Evolutionary conservation across 2,888 invertebrate species (phyloP).

Genomic region (Lasioglossum lativentre): DNA sequence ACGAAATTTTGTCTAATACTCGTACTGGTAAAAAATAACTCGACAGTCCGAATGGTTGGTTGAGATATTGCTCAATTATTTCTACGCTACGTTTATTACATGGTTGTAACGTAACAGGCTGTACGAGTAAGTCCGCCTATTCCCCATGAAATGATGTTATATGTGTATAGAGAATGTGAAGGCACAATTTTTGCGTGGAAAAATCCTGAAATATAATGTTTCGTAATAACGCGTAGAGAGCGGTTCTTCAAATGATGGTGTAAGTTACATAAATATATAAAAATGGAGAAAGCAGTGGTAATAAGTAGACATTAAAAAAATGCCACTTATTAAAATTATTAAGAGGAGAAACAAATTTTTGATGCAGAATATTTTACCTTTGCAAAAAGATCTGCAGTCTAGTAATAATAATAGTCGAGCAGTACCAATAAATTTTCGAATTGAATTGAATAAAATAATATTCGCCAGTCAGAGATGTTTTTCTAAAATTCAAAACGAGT

Average conservation of each 20-base stretch:
- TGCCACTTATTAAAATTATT: no score
- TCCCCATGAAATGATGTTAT: conserved; percentile 17
- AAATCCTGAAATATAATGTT: neutral
- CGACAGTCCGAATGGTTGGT: conserved; percentile 17
- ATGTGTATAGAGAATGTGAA: neutral
- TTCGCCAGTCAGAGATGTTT: neutral
- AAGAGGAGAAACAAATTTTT: no score
- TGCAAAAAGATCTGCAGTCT: neutral
- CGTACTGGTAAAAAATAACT: conserved; percentile 42
- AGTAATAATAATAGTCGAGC: no score
- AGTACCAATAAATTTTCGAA: neutral
- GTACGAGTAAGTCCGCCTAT: conserved; percentile 31
- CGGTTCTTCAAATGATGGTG: neutral
- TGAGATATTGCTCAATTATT: conserved; percentile 50
- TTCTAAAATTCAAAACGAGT: neutral
- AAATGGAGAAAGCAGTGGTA: neutral
- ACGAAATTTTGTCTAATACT: conserved; percentile 47
- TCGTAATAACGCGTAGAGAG: neutral
- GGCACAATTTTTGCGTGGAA: neutral
- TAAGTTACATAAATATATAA: neutral
- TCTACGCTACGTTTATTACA: conserved; percentile 41
- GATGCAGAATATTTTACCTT: no score
- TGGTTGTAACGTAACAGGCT: conserved; percentile 25
- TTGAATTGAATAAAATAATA: neutral
- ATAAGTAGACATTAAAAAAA: no score